phyloP scores from a whole-genome alignment of 2,113 vertebrate species.

The Lophius piscatorius region DNA sequence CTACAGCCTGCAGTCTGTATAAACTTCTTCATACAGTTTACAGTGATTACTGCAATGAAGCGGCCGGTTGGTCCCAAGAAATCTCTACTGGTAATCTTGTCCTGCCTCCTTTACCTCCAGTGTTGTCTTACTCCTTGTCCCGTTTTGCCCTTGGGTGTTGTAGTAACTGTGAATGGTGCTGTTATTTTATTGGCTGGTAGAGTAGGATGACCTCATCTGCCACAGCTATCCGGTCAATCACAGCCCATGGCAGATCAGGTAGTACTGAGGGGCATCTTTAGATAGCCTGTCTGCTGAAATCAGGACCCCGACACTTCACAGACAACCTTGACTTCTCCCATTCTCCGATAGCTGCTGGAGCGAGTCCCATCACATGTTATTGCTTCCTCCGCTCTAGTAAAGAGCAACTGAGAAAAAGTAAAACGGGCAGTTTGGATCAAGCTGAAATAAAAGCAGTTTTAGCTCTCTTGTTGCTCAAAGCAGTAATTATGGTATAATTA shows the following conservation, averaged over 20 bases:
- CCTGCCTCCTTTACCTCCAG: neutral
- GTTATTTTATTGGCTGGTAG: conserved; percentile 45
- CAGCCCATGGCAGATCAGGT: conserved; percentile 43
- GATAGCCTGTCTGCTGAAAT: conserved; percentile 60
- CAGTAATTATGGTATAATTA: too few species aligned
- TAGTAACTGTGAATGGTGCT: conserved; percentile 10
- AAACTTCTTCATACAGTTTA: too few species aligned
- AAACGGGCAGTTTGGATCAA: conserved; percentile 5
- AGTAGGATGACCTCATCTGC: conserved; percentile 36
- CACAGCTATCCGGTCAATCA: conserved; percentile 13
- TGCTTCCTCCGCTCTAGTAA: conserved; percentile 7
- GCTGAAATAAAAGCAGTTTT: conserved; percentile 1
- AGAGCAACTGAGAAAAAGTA: neutral
- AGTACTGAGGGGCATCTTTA: conserved; percentile 31
- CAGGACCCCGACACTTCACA: conserved; percentile 46
- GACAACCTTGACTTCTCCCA: conserved; percentile 51
- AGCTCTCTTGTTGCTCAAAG: neutral
- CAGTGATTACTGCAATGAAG: too few species aligned
- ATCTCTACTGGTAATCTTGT: neutral
- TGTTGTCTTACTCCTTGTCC: neutral
- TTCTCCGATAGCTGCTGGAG: conserved; percentile 27
- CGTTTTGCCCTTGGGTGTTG: conserved; percentile 14
- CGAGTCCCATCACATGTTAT: conserved; percentile 21
- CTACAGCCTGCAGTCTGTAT: too few species aligned
- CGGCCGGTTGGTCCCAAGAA: conserved; percentile 7